Evolutionary conservation across 1,140 invertebrate genomes (phyloP), one percentile per base, ranked within the genome.

Genomic region (Stegodyphus dumicola): DNA sequence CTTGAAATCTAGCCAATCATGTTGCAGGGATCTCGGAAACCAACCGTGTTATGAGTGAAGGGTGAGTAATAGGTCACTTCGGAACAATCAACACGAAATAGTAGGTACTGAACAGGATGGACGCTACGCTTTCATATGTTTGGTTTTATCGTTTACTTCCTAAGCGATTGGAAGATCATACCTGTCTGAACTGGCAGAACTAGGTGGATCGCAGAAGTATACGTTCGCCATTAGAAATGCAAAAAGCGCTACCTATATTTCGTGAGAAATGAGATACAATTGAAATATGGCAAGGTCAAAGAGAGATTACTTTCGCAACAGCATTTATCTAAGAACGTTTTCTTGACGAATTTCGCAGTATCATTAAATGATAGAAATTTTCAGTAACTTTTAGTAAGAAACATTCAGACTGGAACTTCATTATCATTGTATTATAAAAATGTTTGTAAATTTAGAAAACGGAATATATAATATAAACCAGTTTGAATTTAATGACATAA

Each of bases 161-260:
- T 6, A 67, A n/a, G 3, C 65, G 7, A 67, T 7, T 33, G n/a
- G n/a, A 17, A 7, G 53, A 49, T 15, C 64, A 33, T 83, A 83
- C 80, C 80, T 75, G 54, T 83, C 80, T 33, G 80, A 83, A 75
- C 80, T 83, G 6, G 80, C 80, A 17, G 80, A 83, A 73, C 80
- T 83, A 54, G 80, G 80, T 74, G 69, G 80, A 83, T 83, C 80
- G 6, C 13, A 48, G 51, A 83, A 74, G 52, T 75, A 66, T 66
- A 75, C 18, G 60, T 75, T 83, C 80, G 80, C 80, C 80, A 83
- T 83, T 60, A 51, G 17, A n/a, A n/a, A 73, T 60, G 13, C 65
- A 75, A 56, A 75, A 67, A 83, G 71, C 64, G 71, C 56, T 74
- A 66, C 80, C 70, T 83, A 51, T 48, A 51, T 51, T 51, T 11